These are phyloP conservation scores for Mya arenaria DNA, from an alignment of 1,140 invertebrate species.

Conservation along the genomic window DNA sequence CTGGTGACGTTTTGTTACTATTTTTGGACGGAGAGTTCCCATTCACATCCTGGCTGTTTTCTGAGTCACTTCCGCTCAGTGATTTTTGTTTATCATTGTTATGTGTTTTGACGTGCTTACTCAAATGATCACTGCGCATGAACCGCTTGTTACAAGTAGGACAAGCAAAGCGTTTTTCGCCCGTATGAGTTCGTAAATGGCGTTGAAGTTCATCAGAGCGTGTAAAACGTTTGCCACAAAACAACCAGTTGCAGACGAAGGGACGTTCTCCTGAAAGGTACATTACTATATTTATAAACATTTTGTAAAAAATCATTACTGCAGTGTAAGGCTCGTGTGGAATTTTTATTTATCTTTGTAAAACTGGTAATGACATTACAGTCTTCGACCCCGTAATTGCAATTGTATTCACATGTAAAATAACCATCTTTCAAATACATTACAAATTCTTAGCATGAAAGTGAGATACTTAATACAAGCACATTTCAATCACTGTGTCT, in stretches of 20 bases:
- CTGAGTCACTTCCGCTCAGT: slow-evolving; percentile 66
- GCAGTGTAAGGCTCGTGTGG: no score
- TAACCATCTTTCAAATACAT: no score
- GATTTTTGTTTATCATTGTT: slow-evolving; percentile 65
- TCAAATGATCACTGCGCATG: slow-evolving; percentile 88
- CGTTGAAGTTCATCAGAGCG: slow-evolving; percentile 96
- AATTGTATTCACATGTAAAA: no score
- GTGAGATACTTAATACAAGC: no score
- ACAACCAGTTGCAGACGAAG: slow-evolving; percentile 90
- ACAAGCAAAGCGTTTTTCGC: slow-evolving; percentile 97
- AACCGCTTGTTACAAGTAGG: slow-evolving; percentile 93
- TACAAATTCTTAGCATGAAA: no score
- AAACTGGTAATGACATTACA: no score
- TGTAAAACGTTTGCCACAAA: slow-evolving; percentile 94
- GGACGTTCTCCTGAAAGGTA: slow-evolving; percentile 76
- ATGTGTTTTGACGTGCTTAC: slow-evolving; percentile 80
- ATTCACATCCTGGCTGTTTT: slow-evolving; percentile 61
- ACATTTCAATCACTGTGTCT: no score
- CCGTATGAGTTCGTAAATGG: slow-evolving; percentile 94
- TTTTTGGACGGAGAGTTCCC: slow-evolving; percentile 17
- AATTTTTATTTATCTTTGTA: no score
- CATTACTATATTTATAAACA: not conserved
- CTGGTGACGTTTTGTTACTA: not conserved
- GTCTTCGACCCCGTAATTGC: no score
- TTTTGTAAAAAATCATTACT: no score